Percentiles rank a stretch among this genome's conserved stretches.
These are phyloP conservation scores for Rhinopithecus roxellana DNA, from an alignment of 2,113 vertebrate species.

Conservation along the genomic window DNA sequence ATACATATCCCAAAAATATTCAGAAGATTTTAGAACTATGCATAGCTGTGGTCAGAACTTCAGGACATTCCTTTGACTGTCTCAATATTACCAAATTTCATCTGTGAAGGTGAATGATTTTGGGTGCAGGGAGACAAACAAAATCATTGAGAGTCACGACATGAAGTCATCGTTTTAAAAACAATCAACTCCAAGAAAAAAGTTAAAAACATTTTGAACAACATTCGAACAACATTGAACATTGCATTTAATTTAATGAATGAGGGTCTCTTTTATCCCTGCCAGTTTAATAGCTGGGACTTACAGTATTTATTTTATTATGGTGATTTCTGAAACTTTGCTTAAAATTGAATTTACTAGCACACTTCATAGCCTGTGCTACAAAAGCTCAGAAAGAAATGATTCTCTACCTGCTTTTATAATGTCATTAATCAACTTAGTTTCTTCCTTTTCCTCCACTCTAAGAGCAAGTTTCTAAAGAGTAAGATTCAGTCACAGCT, in stretches of 20 bases:
- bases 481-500: neutral
- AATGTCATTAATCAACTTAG: neutral
- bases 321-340: neutral
- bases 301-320: neutral
- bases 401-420: neutral
- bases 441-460: neutral
- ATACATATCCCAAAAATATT: neutral
- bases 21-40: neutral
- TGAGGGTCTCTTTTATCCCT: neutral
- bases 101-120: conserved; percentile 16
- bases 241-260: neutral
- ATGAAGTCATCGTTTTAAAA: neutral
- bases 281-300: neutral
- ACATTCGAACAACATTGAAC: neutral
- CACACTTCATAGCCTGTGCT: neutral
- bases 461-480: neutral
- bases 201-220: neutral
- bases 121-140: neutral
- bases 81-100: neutral
- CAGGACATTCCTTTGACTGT: neutral
- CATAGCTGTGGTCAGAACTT: neutral
- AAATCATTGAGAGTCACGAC: neutral
- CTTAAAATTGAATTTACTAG: neutral
- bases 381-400: neutral
- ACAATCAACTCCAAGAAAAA: neutral